These are phyloP conservation scores for Cyanocitta stelleri DNA, from an alignment of 2,113 vertebrate species.

Conservation along the genomic window DNA sequence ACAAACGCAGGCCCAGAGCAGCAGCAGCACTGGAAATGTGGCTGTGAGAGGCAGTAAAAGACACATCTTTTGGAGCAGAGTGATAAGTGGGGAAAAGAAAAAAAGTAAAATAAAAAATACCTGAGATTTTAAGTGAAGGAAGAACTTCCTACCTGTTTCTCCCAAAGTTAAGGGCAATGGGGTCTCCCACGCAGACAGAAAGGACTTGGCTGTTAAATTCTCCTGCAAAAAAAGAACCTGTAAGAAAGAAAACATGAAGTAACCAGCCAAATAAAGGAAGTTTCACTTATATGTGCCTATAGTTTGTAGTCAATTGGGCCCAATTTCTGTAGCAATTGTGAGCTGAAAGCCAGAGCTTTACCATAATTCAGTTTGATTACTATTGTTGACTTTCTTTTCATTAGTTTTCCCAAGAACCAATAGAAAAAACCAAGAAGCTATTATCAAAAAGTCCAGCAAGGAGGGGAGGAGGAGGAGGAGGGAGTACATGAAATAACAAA, in stretches of 20 bases:
- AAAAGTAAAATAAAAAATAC: neutral
- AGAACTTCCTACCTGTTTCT: neutral
- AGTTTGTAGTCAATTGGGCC: neutral
- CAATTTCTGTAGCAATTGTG: conserved; percentile 6
- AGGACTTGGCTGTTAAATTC: neutral
- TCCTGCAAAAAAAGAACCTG: neutral
- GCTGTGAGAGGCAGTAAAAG: neutral
- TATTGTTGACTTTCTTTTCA: neutral
- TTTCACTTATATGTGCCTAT: neutral
- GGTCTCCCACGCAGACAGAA: neutral
- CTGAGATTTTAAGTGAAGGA: neutral
- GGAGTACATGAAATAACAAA: neutral
- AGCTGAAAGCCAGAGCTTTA: neutral
- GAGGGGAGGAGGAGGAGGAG: neutral
- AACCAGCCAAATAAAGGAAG: neutral
- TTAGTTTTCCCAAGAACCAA: neutral
- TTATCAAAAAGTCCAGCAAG: conserved; percentile 4
- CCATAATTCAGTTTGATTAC: conserved; percentile 35
- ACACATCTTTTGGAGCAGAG: neutral
- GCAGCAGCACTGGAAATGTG: neutral
- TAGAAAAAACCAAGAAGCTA: neutral
- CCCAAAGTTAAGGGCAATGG: neutral
- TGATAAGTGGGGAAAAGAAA: rapidly evolving
- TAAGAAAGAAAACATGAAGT: neutral
- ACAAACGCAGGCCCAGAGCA: neutral